phyloP scores from a whole-genome alignment of 2,113 vertebrate genomes.

The Coregonus clupeaformis region DNA sequence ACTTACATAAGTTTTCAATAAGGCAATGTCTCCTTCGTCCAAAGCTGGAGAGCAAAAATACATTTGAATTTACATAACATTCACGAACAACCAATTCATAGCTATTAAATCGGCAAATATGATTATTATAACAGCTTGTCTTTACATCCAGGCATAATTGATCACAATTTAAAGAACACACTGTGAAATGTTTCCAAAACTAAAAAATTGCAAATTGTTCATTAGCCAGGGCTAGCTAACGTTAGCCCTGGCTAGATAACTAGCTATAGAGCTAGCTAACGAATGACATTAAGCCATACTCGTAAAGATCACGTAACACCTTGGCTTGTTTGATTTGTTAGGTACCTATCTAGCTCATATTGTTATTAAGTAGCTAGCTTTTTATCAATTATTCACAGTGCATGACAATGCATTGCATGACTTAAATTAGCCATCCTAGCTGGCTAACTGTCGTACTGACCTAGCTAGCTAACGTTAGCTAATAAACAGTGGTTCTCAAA shows the following conservation, averaged over 20 bases:
- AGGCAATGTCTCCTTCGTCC: slow-evolving; percentile 97
- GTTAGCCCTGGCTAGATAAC: neutral
- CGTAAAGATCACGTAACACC: too few relatives aligned
- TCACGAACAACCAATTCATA: neutral
- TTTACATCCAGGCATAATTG: neutral
- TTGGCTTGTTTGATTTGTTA: neutral
- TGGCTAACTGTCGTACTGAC: neutral
- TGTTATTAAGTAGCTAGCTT: neutral
- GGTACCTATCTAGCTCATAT: neutral
- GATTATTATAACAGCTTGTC: neutral
- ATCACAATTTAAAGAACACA: too few relatives aligned
- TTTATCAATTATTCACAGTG: neutral
- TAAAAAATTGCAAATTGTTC: neutral
- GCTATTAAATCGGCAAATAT: neutral
- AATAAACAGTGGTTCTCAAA: neutral
- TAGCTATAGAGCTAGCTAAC: too few relatives aligned
- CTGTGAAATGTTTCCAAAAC: too few relatives aligned
- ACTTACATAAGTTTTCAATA: slow-evolving; percentile 98
- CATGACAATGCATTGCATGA: neutral
- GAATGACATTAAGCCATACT: too few relatives aligned
- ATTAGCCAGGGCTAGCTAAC: neutral
- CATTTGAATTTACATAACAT: neutral
- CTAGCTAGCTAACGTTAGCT: slow-evolving; percentile 9
- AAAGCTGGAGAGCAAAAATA: slow-evolving; percentile 78
- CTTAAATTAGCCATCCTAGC: neutral